Evolutionary conservation across 1,140 invertebrate genomes (phyloP).

Genomic region (Drosophila repletoides): DNA sequence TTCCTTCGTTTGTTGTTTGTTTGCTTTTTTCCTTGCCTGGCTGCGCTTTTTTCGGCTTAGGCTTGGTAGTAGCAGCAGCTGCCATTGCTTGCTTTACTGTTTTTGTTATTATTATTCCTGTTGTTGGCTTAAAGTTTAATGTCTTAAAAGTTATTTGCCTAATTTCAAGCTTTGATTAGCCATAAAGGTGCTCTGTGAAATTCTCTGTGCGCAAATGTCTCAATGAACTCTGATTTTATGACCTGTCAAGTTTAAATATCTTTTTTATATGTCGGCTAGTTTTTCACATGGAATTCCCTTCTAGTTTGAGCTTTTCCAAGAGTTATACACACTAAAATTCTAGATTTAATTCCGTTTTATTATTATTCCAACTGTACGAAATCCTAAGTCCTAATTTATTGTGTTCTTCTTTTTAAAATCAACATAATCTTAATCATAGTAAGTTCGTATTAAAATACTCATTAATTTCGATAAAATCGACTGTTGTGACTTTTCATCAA

Average conservation of each 20-base stretch:
- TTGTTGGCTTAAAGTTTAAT: constrained; percentile 22
- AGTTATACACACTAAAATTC: too few species aligned
- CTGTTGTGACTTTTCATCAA: neutral
- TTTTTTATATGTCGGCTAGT: too few species aligned
- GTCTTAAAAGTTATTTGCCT: constrained; percentile 62
- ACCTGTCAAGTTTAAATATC: too few species aligned
- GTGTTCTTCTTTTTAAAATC: neutral
- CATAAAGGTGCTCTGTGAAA: constrained; percentile 37
- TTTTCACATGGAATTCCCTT: too few species aligned
- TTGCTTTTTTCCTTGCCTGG: constrained; percentile 25
- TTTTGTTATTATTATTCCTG: constrained; percentile 23
- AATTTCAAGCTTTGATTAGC: constrained; percentile 77
- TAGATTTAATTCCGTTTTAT: too few species aligned
- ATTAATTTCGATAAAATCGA: neutral
- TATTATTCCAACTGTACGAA: too few species aligned
- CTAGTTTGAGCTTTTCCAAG: too few species aligned
- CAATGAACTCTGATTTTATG: neutral
- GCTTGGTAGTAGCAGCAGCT: constrained; percentile 10
- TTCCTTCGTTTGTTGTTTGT: constrained; percentile 48
- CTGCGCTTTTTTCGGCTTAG: constrained; percentile 44
- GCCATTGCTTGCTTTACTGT: constrained; percentile 4
- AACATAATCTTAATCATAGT: too few species aligned
- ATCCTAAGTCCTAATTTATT: too few species aligned
- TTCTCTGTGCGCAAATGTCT: too few species aligned
- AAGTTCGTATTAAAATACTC: neutral